Conservation (phyloP, 2,888 invertebrate species). For the Opisthograptis luteolata region DNA sequence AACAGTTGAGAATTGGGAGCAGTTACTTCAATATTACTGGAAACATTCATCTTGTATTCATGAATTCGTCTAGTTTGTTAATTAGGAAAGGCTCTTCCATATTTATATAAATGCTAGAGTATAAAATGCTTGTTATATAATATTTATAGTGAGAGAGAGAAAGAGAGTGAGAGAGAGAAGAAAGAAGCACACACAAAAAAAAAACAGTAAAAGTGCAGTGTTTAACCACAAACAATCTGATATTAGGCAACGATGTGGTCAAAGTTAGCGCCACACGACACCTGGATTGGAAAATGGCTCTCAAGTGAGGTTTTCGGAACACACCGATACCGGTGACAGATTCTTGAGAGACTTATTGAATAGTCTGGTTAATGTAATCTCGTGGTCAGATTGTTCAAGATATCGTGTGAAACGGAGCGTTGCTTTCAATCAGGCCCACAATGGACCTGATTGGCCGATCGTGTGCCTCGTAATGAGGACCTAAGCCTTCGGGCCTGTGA, state of each 20-base stretch:
- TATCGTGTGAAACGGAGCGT: slow-evolving; percentile 65
- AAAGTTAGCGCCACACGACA: too few relatives aligned
- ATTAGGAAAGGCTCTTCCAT: slow-evolving; percentile 7
- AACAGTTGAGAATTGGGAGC: slow-evolving; percentile 9
- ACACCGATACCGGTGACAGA: too few relatives aligned
- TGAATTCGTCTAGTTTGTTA: slow-evolving; percentile 13
- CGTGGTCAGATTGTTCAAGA: slow-evolving; percentile 21
- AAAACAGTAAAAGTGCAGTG: too few relatives aligned
- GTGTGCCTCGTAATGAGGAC: slow-evolving; percentile 68
- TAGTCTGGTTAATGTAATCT: slow-evolving; percentile 26
- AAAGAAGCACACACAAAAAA: too few relatives aligned
- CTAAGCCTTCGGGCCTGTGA: slow-evolving; percentile 46
- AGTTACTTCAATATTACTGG: slow-evolving; percentile 8
- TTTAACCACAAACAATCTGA: too few relatives aligned
- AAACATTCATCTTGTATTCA: slow-evolving; percentile 13
- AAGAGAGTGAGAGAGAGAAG: too few relatives aligned
- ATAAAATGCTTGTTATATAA: slow-evolving; percentile 17
- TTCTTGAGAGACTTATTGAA: not conserved
- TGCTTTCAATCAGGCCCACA: slow-evolving; percentile 69
- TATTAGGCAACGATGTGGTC: too few relatives aligned
- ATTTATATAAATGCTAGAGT: not conserved
- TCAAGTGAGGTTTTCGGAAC: too few relatives aligned
- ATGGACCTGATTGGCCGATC: slow-evolving; percentile 69
- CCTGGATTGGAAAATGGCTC: too few relatives aligned
- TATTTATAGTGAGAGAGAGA: too few relatives aligned